A percentile compares a stretch with the other conserved stretches of the same genome.
Evolutionary conservation across 2,888 invertebrate species (phyloP).

Genomic region (Amaurobius ferox): DNA sequence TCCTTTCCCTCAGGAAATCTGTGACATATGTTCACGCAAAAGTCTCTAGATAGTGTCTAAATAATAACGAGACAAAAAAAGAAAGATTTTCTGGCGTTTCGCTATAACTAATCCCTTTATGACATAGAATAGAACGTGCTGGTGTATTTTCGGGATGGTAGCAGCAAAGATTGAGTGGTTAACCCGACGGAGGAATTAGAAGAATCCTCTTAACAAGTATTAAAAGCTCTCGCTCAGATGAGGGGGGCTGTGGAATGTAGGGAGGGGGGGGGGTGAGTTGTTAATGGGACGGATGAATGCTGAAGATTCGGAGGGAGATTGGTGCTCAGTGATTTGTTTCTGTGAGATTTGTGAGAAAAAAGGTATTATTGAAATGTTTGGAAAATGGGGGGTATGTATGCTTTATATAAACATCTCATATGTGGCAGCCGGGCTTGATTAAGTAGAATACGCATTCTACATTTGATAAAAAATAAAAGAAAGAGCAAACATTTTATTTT

Average conservation of each 20-base stretch:
- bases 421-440: too few relatives aligned
- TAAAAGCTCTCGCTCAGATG: not conserved
- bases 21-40: constrained; percentile 62
- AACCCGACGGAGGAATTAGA: not conserved
- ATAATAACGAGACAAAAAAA: not conserved
- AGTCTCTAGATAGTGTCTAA: not conserved
- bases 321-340: too few relatives aligned
- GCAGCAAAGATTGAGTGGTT: not conserved
- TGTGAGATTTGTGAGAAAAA: too few relatives aligned
- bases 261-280: not conserved
- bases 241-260: not conserved
- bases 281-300: too few relatives aligned
- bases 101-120: constrained; percentile 41
- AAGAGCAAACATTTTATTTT: too few relatives aligned
- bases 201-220: constrained; percentile 4
- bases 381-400: too few relatives aligned
- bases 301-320: too few relatives aligned
- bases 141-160: not conserved
- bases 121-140: not conserved
- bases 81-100: not conserved
- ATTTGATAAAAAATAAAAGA: too few relatives aligned
- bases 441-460: too few relatives aligned
- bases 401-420: too few relatives aligned
- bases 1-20: constrained; percentile 15
- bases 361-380: too few relatives aligned